Percentiles rank a stretch among this genome's conserved stretches.
Evolutionary conservation across 2,797 vertebrate species (phyloP).

Genomic region (Darevskia mixta): DNA sequence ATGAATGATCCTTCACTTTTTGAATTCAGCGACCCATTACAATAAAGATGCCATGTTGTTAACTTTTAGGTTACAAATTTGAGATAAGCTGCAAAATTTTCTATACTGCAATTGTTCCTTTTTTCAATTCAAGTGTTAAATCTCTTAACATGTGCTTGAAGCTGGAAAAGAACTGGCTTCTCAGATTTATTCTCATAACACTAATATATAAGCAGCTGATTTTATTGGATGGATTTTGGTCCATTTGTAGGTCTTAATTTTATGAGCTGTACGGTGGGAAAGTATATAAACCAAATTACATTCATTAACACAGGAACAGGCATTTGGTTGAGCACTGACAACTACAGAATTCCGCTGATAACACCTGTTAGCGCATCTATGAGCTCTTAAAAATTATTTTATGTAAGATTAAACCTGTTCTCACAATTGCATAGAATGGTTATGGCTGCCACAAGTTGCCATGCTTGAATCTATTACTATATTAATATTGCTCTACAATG

Average conservation of each 20-base stretch:
- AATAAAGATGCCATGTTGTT: not conserved
- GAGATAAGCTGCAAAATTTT: constrained; percentile 66
- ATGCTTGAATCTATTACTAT: not conserved
- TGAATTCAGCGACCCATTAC: not conserved
- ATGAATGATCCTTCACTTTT: not conserved
- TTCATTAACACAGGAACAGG: not conserved
- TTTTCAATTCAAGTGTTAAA: not conserved
- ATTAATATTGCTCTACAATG: not conserved
- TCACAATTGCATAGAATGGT: not conserved
- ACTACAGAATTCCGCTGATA: not conserved
- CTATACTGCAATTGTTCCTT: constrained; percentile 18
- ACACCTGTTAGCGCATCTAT: not conserved
- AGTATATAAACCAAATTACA: not conserved
- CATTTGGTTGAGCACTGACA: not conserved
- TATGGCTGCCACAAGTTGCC: not conserved
- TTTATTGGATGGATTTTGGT: not conserved
- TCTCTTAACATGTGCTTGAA: not conserved
- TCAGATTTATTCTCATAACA: not conserved
- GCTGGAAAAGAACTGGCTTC: not conserved
- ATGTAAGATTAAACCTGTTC: not conserved
- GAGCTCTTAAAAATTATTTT: not conserved
- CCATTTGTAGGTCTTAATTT: not conserved
- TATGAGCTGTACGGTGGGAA: not conserved
- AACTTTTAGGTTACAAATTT: constrained; percentile 62
- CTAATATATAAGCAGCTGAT: not conserved